A percentile compares a stretch with the other conserved stretches of the same genome.
Conservation (phyloP, 2,113 vertebrate species). For the Xiphophorus couchianus region DNA sequence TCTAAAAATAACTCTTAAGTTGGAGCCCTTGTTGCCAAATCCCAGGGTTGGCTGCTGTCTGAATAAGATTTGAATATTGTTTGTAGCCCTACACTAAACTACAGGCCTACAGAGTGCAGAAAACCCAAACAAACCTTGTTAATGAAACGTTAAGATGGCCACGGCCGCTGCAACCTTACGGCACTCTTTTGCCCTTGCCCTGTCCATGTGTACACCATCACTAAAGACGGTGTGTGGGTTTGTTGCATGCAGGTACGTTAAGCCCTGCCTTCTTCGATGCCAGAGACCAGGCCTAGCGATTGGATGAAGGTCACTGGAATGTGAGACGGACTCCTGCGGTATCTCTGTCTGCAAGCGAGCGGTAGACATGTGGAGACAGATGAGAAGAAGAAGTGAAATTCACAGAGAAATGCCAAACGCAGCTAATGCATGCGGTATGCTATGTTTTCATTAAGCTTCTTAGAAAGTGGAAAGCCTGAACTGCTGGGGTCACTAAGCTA, state of each 20-base stretch:
- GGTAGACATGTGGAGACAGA: slow-evolving; percentile 37
- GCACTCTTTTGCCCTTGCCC: slow-evolving; percentile 57
- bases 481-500: slow-evolving; percentile 61
- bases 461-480: slow-evolving; percentile 45
- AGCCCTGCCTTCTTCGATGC: slow-evolving; percentile 67
- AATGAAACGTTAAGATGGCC: slow-evolving; percentile 54
- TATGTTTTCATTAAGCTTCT: slow-evolving; percentile 55
- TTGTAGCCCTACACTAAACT: slow-evolving; percentile 48
- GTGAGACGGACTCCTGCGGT: slow-evolving; percentile 74
- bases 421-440: slow-evolving; percentile 31
- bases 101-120: slow-evolving; percentile 24
- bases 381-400: slow-evolving; percentile 49
- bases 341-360: slow-evolving; percentile 65
- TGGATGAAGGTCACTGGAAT: slow-evolving; percentile 84
- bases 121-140: slow-evolving; percentile 29
- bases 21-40: slow-evolving; percentile 75
- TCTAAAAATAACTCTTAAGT: slow-evolving; percentile 82
- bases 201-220: slow-evolving; percentile 53
- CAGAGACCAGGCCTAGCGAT: slow-evolving; percentile 66
- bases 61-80: slow-evolving; percentile 79
- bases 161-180: slow-evolving; percentile 13
- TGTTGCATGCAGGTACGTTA: slow-evolving; percentile 66
- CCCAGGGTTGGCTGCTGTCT: slow-evolving; percentile 73
- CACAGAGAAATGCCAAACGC: slow-evolving; percentile 15
- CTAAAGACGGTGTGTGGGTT: slow-evolving; percentile 40